These are phyloP conservation scores for Geotrupes spiniger DNA, from an alignment of 2,888 invertebrate species.

Conservation along the genomic window DNA sequence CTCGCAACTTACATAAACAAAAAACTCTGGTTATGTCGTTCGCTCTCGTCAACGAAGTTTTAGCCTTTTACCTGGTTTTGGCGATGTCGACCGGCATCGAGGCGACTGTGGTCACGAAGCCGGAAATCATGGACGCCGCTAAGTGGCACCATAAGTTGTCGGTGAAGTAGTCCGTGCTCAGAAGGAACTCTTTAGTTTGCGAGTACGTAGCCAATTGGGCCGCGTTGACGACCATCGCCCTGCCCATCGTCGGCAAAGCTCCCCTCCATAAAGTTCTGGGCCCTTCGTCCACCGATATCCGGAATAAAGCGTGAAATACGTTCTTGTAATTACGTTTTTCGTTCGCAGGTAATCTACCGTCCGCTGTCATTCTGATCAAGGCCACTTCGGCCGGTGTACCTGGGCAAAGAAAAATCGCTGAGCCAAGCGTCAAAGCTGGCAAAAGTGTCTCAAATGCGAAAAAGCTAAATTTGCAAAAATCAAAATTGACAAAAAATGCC, in stretches of 20 bases:
- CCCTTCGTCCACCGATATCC: conserved; percentile 78
- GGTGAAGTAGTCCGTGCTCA: conserved; percentile 57
- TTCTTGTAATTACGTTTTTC: conserved; percentile 91
- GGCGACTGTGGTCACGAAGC: conserved; percentile 92
- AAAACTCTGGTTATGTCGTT: no score
- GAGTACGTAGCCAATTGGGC: conserved; percentile 98
- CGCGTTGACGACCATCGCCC: conserved; percentile 98
- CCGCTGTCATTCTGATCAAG: conserved; percentile 96
- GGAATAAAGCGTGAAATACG: conserved; percentile 83
- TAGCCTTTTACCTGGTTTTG: conserved; percentile 85
- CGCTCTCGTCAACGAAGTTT: no score
- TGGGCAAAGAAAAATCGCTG: no score
- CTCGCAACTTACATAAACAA: no score
- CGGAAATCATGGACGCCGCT: conserved; percentile 94
- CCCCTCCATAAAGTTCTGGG: conserved; percentile 89
- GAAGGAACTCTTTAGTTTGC: conserved; percentile 71
- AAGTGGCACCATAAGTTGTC: conserved; percentile 90
- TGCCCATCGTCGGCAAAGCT: conserved; percentile 78
- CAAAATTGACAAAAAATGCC: conserved; percentile 16
- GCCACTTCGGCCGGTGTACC: conserved; percentile 94
- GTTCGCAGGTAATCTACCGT: conserved; percentile 85
- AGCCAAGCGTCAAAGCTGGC: no score
- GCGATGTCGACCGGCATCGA: conserved; percentile 99
- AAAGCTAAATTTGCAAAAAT: conserved; percentile 1
- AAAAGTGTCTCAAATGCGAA: no score